Evolutionary conservation across 2,113 vertebrate genomes (phyloP), one percentile per base, ranked within the genome.

Genomic region (Chloroceryle aenea): DNA sequence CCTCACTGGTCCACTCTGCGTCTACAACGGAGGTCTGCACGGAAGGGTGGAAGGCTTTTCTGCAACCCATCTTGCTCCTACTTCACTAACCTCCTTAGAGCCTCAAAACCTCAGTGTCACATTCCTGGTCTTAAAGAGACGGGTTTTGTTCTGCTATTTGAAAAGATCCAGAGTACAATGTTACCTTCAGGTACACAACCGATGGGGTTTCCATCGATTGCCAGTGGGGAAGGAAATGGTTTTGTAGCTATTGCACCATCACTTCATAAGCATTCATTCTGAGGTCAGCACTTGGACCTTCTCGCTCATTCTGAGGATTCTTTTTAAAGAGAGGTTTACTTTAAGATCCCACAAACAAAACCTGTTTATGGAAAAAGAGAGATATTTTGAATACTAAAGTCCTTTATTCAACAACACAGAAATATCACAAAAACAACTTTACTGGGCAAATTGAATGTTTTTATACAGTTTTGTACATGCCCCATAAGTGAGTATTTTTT

Each of bases 361-460:
- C 97, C 88, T 98, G 81, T 97, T 91, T 96, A 98, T 98, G 97
- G 98, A 98, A 97, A 98, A 98, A 97, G 97, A 97, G 97, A 98
- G 97, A 97, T 98, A 85, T 97, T 98, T 98, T 98, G 98, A 98
- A 97, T 98, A 98, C 98, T 98, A 98, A 98, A 98, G 96, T 98
- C 97, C 98, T 98, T 98, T 98, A 98, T 98, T 98, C 97, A 98
- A 98, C 98, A 98, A 98, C 98, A 98, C 98, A 98, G 98, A 98
- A 98, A 98, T 98, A 98, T 98, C 98, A 98, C 98, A 98, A 98
- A 98, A 98, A 98, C 98, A 98, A 98, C 95, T 98, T 98, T 98
- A 98, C 98, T 97, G 98, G 98, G 98, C 98, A 98, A 98, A 98
- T 96, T 91, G 97, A 97, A 98, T 98, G 97, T 97, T 98, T 98